These are phyloP conservation scores for Distichodus sexfasciatus DNA, from an alignment of 2,797 vertebrate genomes.

Conservation along the genomic window DNA sequence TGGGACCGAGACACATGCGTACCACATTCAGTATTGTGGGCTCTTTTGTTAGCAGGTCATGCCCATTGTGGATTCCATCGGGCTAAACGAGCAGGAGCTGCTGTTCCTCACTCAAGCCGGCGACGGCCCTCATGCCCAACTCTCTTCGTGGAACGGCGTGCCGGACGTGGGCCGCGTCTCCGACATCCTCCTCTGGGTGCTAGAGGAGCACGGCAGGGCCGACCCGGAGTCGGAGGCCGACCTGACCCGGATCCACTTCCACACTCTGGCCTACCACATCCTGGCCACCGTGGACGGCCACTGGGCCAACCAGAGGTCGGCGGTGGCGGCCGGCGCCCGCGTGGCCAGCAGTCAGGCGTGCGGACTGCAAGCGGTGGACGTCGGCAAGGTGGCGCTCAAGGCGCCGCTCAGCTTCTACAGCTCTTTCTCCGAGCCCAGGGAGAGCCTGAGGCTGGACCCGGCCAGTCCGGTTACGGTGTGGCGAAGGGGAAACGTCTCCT, in stretches of 20 bases:
- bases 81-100: conserved; percentile 97
- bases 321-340: conserved; percentile 87
- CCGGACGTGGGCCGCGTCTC: conserved; percentile 88
- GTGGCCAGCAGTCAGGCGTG: conserved; percentile 91
- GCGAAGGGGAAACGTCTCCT: conserved; percentile 81
- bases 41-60: conserved; percentile 93
- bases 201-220: conserved; percentile 80
- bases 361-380: conserved; percentile 75
- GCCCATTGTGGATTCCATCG: conserved; percentile 89
- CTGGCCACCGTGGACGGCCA: conserved; percentile 88
- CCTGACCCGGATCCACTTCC: conserved; percentile 93
- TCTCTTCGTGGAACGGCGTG: conserved; percentile 81
- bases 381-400: conserved; percentile 79
- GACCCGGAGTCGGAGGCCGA: conserved; percentile 71
- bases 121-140: conserved; percentile 81
- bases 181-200: conserved; percentile 94
- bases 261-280: conserved; percentile 93
- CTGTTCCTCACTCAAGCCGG: conserved; percentile 91
- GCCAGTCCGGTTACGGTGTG: conserved; percentile 80
- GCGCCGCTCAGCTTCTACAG: conserved; percentile 82
- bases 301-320: conserved; percentile 90
- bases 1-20: not conserved
- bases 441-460: conserved; percentile 75
- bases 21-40: not conserved
- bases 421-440: conserved; percentile 70